Evolutionary conservation across 1,140 invertebrate species (phyloP).

Genomic region (Drosophila parvula): DNA sequence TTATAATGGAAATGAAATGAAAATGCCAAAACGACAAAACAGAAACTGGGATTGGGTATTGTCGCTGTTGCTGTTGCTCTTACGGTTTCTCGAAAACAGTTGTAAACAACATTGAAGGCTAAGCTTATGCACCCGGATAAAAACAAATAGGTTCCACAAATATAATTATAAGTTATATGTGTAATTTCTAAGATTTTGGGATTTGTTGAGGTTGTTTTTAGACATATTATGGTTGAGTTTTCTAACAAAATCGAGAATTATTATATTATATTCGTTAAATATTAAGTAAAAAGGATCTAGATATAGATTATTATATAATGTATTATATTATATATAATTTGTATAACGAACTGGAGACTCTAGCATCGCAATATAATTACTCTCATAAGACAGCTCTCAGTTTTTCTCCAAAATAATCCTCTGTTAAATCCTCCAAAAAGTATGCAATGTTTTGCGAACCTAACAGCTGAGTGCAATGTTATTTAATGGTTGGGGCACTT

Average conservation of each 20-base stretch:
- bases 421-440: background rate
- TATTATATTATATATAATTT: too few species aligned
- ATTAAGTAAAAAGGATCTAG: too few species aligned
- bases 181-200: background rate
- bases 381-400: too few species aligned
- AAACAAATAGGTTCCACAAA: background rate
- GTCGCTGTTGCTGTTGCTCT: constrained; percentile 7
- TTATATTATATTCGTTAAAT: background rate
- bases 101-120: constrained; percentile 35
- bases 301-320: too few species aligned
- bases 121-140: constrained; percentile 2
- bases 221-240: background rate
- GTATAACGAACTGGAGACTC: too few species aligned
- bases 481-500: background rate
- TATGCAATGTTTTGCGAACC: background rate
- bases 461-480: too few species aligned
- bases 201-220: background rate
- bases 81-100: constrained; percentile 16
- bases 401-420: background rate
- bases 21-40: constrained; percentile 62
- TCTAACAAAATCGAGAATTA: background rate
- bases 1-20: constrained; percentile 80
- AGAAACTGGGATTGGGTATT: constrained; percentile 28
- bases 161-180: too few species aligned
- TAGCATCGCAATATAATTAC: too few species aligned